These are phyloP conservation scores for Harpagoxenus sublaevis DNA, from an alignment of 2,888 invertebrate genomes.

Conservation along the genomic window DNA sequence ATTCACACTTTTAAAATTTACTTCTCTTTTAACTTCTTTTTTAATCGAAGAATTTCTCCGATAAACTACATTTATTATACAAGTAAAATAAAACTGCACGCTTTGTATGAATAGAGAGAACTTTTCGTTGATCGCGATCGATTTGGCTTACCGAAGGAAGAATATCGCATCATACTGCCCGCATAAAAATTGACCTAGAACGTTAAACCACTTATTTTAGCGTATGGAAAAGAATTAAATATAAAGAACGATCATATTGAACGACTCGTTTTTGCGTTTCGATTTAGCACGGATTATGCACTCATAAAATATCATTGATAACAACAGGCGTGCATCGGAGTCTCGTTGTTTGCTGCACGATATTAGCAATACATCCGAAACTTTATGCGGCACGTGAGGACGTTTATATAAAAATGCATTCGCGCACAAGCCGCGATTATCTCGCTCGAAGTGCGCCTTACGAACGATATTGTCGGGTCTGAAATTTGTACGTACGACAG, in stretches of 20 bases:
- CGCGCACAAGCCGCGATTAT: slow-evolving; percentile 42
- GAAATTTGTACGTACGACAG: slow-evolving; percentile 67
- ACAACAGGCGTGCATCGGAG: slow-evolving; percentile 2
- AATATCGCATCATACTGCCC: background rate
- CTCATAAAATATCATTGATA: slow-evolving; percentile 31
- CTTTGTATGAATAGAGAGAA: background rate
- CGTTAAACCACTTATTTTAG: slow-evolving; percentile 13
- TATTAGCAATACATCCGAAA: slow-evolving; percentile 36
- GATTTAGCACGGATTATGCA: background rate
- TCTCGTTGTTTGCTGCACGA: slow-evolving; percentile 28
- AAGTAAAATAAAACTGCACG: slow-evolving; percentile 2
- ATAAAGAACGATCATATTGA: background rate
- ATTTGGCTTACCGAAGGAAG: background rate
- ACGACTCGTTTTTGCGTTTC: background rate
- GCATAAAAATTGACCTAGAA: background rate
- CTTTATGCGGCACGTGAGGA: slow-evolving; percentile 33
- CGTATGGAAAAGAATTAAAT: background rate
- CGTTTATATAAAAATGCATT: slow-evolving; percentile 41
- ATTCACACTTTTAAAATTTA: slow-evolving; percentile 1
- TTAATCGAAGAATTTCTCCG: background rate
- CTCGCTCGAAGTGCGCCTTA: slow-evolving; percentile 39
- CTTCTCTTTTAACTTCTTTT: background rate
- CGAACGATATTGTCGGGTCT: slow-evolving; percentile 38
- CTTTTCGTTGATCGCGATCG: background rate
- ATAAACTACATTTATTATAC: background rate